Base-by-base conservation (phyloP, 2,797 vertebrate genomes). In the Chelon auratus region DNA sequence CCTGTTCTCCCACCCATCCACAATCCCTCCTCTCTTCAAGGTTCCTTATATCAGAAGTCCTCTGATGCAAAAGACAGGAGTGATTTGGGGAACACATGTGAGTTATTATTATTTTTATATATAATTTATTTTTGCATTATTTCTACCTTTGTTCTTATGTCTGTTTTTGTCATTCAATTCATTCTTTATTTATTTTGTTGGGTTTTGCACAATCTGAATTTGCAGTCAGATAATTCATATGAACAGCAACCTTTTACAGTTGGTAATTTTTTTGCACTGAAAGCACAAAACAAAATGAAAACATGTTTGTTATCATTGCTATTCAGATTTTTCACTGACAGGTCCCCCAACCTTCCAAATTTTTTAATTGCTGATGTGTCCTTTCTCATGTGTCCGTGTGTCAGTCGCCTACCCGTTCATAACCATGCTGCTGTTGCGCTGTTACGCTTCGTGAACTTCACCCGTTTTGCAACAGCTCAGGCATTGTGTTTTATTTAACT, bases 61-160 rank as follows among this genome's bases (percentile, higher is more conserved):
- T 96, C 96, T 91, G 97, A 98, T 93, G 95, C 96, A 93, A 97
- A 97, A 96, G 96, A 94, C 91, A 94, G 95, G 95, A 96, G 93
- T 97, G 96, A 96, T 96, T 96, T 97, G 94, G 97, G 96, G 95
- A 96, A 96, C 95, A 93, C 97, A 97, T 99, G 98, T 99, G 98
- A 99, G 97, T 99, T 94, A 62, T 93, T 88, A 33, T 94, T 89
- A 85, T 87, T 88, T 91, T 92, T 91, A 80, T 78, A 18, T 72
- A 47, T 64, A 0, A 3, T 88, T 89, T 83, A 90, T 90, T 92
- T 81, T 84, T 81, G 83, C 87, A 89, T 86, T 64, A 68, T 83
- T 59, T 93, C 57, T 87, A 3, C 52, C 61, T 74, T 75, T 17
- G 50, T 68, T 77, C 1, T 60, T 36, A 63, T 75, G 37, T 85